Base-by-base conservation (phyloP, 2,888 invertebrate genomes). In the Lycaena phlaeas region DNA sequence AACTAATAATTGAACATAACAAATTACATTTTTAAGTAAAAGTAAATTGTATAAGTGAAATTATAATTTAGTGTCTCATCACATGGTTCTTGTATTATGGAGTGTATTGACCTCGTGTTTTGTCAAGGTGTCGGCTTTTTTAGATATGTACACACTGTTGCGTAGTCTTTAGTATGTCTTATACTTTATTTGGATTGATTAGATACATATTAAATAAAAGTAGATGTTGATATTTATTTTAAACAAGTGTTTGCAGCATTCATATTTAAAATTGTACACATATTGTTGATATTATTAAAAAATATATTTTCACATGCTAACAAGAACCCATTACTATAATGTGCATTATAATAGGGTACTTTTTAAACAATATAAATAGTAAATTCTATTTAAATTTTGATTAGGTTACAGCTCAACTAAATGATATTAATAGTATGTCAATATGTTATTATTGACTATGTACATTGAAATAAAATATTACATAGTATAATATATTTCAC, bases 81-180 rank as follows among this genome's bases (percentile, higher is more conserved):
- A 79, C 81, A 82, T 81, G 81, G 72, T 63, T 76, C 64, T 72
- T 65, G 65, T 66, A 65, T 53, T 56, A 68, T 68, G 64, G 78
- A 78, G 84, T 82, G 82, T 84, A 84, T 79, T 84, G 82, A 82
- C 82, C 84, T 84, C 82, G 79, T 82, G 81, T 82, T 81, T 82
- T 82, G 82, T 82, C 82, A 84, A 84, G 82, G 82, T 82, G 81
- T 82, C 82, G 71, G 79, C 78, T 78, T 82, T 82, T 82, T 81
- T 81, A 81, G 78, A 79, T 78, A 68, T 68, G 67, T 77, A 74
- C 69, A 77, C 71, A 75, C 71, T 69, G 67, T 69, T 70, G 74
- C 73, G 70, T 72, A 77, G 70, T 68, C 68, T 68, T 66, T 67
- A 11, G 6, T 27, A 18, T 12, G 29, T 29, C 12, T 5, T 5